These are phyloP conservation scores for Chaetodon auriga DNA, from an alignment of 2,113 vertebrate genomes.

Conservation along the genomic window DNA sequence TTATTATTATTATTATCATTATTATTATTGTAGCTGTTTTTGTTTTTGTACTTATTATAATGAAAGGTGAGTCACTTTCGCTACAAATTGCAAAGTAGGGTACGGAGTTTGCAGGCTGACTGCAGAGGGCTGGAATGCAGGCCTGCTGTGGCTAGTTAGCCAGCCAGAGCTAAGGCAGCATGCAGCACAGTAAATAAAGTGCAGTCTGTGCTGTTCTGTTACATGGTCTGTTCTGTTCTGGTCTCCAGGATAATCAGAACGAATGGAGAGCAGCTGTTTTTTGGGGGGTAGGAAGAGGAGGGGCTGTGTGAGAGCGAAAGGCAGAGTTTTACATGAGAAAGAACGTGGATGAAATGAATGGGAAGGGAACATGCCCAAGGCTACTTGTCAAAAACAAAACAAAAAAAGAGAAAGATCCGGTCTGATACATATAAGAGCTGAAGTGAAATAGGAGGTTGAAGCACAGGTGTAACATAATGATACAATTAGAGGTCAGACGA, in stretches of 20 bases:
- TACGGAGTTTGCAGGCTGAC: slow-evolving; percentile 56
- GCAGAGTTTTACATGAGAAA: slow-evolving; percentile 60
- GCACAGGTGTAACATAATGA: slow-evolving; percentile 24
- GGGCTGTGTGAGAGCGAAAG: slow-evolving; percentile 22
- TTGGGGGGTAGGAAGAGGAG: neutral
- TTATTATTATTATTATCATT: neutral
- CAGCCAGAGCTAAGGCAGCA: slow-evolving; percentile 60
- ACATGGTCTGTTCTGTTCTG: slow-evolving; percentile 69
- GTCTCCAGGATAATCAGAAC: slow-evolving; percentile 72
- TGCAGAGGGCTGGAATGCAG: slow-evolving; percentile 72
- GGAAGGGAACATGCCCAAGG: slow-evolving; percentile 69
- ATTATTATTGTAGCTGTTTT: neutral
- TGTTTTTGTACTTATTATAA: neutral
- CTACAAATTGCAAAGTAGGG: slow-evolving; percentile 41
- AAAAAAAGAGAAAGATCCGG: neutral
- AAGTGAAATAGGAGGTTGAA: slow-evolving; percentile 4
- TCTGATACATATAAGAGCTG: neutral
- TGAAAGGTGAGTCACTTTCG: slow-evolving; percentile 49
- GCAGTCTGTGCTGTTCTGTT: slow-evolving; percentile 61
- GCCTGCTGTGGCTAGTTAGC: slow-evolving; percentile 80
- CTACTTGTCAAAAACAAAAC: slow-evolving; percentile 16
- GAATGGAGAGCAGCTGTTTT: slow-evolving; percentile 79
- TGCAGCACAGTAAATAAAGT: slow-evolving; percentile 65
- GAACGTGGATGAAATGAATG: slow-evolving; percentile 71
- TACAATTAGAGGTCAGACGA: neutral